A percentile compares a stretch with the other conserved stretches of the same genome.
These are phyloP conservation scores for Ladona fulva DNA, from an alignment of 1,140 invertebrate species.

Conservation along the genomic window DNA sequence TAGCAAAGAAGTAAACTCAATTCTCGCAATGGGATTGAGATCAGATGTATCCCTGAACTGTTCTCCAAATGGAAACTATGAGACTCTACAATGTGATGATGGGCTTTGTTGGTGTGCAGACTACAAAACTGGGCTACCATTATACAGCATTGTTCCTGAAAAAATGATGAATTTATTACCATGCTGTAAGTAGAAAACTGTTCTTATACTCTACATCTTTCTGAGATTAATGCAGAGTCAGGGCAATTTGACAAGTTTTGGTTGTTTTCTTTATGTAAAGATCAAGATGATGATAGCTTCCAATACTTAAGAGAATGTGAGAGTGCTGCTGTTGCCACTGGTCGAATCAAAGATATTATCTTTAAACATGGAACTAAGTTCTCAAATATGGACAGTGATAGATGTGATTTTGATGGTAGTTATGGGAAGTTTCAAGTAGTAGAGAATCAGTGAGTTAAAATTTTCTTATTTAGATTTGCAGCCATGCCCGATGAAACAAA, in stretches of 20 bases:
- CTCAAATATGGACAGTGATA: not conserved
- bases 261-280: not conserved
- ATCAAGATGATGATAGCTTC: not conserved
- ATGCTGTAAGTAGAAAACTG: slow-evolving; percentile 42
- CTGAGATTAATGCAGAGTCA: not conserved
- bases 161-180: slow-evolving; percentile 40
- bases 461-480: not conserved
- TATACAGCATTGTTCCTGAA: slow-evolving; percentile 39
- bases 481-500: not conserved
- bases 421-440: not conserved
- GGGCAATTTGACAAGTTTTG: not conserved
- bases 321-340: not conserved
- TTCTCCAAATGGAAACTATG: slow-evolving; percentile 46
- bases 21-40: not conserved
- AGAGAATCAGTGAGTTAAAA: not conserved
- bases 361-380: not conserved
- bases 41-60: slow-evolving; percentile 44
- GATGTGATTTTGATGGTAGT: not conserved
- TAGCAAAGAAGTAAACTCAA: not conserved
- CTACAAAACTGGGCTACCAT: slow-evolving; percentile 41
- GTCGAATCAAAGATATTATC: not conserved
- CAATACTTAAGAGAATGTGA: too few relatives aligned
- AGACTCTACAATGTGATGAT: slow-evolving; percentile 48
- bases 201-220: not conserved
- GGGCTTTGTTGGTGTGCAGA: slow-evolving; percentile 52